Evolutionary conservation across 1,140 invertebrate genomes (phyloP), one percentile per base, ranked within the genome.

Genomic region (Sycophaga agraensis): DNA sequence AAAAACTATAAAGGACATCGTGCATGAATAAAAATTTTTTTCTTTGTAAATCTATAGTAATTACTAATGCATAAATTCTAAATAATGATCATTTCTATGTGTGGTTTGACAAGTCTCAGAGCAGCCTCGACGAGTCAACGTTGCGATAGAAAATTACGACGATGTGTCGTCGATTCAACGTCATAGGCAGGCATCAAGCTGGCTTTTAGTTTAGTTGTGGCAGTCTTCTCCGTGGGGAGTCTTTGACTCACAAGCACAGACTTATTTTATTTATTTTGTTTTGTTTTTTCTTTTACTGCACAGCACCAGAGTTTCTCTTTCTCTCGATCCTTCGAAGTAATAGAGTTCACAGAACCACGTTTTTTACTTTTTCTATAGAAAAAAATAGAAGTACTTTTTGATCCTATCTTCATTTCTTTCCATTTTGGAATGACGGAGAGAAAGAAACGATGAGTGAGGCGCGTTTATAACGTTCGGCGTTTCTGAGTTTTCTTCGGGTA

Each of bases 161-260:
- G 46, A 17, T 37, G n/a, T 28, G 12, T 31, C 46, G 39, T 63
- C 54, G 31, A 12, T 51, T 51, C 21, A 59, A 66, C 55, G 71
- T 75, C 69, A 70, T 75, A 79, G 77, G 75, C 79, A 81, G 77
- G 73, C 78, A 77, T 79, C 71, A 81, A 78, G 77, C 77, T 81
- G 77, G 75, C 79, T 73, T 69, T 43, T 64, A 61, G n/a, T 54
- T 64, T 57, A 26, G 35, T 64, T 63, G 43, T 57, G 35, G 49
- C 57, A 66, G 64, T 66, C 59, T 66, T 66, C 37, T 51, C 55
- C n/a, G 63, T 73, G 70, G 72, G 65, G 72, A 75, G 73, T 75
- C 72, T 72, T 74, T 67, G 65, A 64, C 40, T 54, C 62, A 46
- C 49, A 64, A 59, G 35, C 56, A 59, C 50, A 59, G 55, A 63